Evolutionary conservation across 2,113 vertebrate genomes (phyloP), one percentile per base, ranked within the genome.

Genomic region (Takifugu flavidus): DNA sequence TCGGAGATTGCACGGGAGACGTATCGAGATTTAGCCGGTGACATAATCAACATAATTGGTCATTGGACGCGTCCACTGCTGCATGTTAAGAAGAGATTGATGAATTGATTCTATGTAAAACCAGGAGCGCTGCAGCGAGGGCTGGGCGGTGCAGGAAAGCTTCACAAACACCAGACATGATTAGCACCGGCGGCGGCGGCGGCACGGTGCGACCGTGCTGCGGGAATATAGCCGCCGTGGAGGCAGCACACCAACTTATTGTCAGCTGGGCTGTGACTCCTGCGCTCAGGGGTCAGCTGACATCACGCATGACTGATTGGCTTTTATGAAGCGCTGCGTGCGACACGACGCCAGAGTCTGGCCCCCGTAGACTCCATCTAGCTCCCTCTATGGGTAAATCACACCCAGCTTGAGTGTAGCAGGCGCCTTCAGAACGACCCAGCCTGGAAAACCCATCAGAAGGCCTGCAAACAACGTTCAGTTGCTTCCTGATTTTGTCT

Each of bases 221-320:
- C 67, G 60, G 65, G 53, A 74, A 50, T 47, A 49, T 65, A 73
- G 65, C 51, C 59, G 51, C 61, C 49, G 43, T 10, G 20, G 47
- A 49, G 49, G 53, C 28, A 74, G 74, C 66, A 77, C 59, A 70
- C 61, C 25, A n/a, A 62, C 59, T 74, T 73, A 66, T 68, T 77
- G 70, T 79, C 75, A 66, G 59, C 59, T 57, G 72, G 71, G 75
- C 69, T 67, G 73, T 70, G 72, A 78, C 47, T 69, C 49, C 67
- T 25, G 52, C 67, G 74, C 64, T 79, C 57, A 53, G n/a, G 59
- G 71, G 75, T 87, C 83, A 86, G 75, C 79, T 81, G 77, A 79
- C 55, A 28, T 53, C 75, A 76, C 25, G 78, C 77, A 71, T 79
- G 79, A 81, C 71, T 78, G 79, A 49, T 20, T 69, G 67, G 74